These are phyloP conservation scores for Diplodus puntazzo DNA, from an alignment of 2,797 vertebrate genomes.

Conservation along the genomic window DNA sequence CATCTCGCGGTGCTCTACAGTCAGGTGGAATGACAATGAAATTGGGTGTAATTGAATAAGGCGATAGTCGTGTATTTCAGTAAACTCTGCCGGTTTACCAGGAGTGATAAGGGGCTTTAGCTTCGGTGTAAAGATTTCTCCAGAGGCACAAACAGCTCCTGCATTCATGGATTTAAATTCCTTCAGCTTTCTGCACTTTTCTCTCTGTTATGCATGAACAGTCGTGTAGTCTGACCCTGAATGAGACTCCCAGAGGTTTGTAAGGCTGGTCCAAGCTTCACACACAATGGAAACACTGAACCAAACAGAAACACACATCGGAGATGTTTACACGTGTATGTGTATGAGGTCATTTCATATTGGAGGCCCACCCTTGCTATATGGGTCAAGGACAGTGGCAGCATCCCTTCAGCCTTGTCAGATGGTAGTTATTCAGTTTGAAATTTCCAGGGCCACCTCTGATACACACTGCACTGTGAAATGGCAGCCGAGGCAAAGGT, in stretches of 20 bases:
- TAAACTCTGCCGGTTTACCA: conserved; percentile 58
- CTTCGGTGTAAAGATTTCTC: conserved; percentile 62
- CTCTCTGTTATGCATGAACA: conserved; percentile 35
- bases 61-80: conserved; percentile 62
- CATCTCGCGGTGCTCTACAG: conserved; percentile 54
- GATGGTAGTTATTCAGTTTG: conserved; percentile 80
- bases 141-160: conserved; percentile 53
- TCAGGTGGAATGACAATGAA: conserved; percentile 62
- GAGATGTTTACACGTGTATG: conserved; percentile 45
- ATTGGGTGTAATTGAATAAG: conserved; percentile 65
- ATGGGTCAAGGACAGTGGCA: conserved; percentile 81
- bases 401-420: conserved; percentile 72
- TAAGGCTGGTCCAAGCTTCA: conserved; percentile 2
- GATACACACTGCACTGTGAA: conserved; percentile 63
- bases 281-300: conserved; percentile 6
- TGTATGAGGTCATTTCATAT: conserved; percentile 54
- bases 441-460: conserved; percentile 77
- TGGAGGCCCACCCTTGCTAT: conserved; percentile 57
- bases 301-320: conserved; percentile 7
- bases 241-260: conserved; percentile 34
- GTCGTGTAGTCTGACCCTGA: conserved; percentile 38
- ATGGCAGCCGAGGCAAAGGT: conserved; percentile 80
- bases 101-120: conserved; percentile 71
- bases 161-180: conserved; percentile 53
- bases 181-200: conserved; percentile 38